Evolutionary conservation across 1,140 invertebrate species (phyloP).

Genomic region (Periplaneta americana): DNA sequence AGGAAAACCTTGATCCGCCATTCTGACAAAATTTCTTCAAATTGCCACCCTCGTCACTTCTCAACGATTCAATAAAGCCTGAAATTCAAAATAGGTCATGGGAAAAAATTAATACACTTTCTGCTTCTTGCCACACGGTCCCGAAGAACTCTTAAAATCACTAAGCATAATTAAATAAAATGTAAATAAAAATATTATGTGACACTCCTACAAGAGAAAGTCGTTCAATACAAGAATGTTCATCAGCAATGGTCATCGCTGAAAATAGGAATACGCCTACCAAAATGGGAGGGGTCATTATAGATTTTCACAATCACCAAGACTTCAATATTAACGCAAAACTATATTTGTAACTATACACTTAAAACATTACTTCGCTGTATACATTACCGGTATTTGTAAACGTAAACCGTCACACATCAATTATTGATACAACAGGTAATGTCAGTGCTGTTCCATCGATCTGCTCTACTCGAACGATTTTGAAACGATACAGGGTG

Average conservation of each 20-base stretch:
- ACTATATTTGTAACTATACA: too few relatives aligned
- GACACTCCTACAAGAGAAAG: neutral
- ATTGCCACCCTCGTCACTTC: neutral
- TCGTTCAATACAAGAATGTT: neutral
- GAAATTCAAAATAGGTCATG: neutral
- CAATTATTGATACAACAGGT: neutral
- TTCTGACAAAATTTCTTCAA: conserved; percentile 22
- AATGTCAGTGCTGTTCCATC: neutral
- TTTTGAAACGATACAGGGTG: neutral
- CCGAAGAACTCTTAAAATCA: neutral
- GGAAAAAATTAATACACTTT: neutral
- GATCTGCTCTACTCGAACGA: neutral
- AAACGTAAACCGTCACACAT: neutral
- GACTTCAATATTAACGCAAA: too few relatives aligned
- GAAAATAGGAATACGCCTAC: conserved; percentile 1
- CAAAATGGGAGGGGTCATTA: neutral
- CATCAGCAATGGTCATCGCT: neutral
- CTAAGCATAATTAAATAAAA: neutral
- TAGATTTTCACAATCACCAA: too few relatives aligned
- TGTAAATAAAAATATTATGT: neutral
- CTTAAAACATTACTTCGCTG: too few relatives aligned
- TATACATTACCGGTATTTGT: neutral
- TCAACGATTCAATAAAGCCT: neutral
- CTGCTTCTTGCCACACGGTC: neutral
- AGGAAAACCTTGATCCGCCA: conserved; percentile 58